Conservation (phyloP, 2,888 invertebrate genomes). For the Eupithecia exiguata region DNA sequence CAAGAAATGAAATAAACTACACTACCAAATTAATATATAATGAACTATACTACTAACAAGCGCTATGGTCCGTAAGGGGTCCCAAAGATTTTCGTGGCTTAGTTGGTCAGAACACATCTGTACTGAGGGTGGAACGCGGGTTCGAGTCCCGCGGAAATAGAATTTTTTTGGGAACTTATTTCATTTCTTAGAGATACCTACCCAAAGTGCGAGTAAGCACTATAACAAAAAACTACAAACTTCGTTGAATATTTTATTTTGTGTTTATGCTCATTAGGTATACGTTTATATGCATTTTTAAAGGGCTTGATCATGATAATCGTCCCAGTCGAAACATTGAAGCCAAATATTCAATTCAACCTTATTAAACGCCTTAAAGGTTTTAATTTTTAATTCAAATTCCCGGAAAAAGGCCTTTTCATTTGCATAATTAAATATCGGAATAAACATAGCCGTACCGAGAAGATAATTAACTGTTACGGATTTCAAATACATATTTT, state of each 20-base stretch:
- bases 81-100: too few relatives aligned
- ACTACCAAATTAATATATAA: too few relatives aligned
- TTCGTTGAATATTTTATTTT: background rate
- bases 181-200: too few relatives aligned
- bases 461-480: slow-evolving; percentile 69
- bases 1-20: too few relatives aligned
- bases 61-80: too few relatives aligned
- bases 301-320: background rate
- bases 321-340: background rate
- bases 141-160: too few relatives aligned
- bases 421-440: slow-evolving; percentile 77
- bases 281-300: background rate
- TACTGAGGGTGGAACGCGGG: too few relatives aligned
- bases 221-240: too few relatives aligned
- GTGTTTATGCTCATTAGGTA: background rate
- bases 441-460: slow-evolving; percentile 62
- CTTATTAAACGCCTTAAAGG: slow-evolving; percentile 42
- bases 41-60: too few relatives aligned
- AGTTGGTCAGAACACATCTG: too few relatives aligned
- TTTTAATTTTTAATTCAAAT: slow-evolving; percentile 51
- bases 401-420: slow-evolving; percentile 59
- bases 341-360: slow-evolving; percentile 50
- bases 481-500: slow-evolving; percentile 55
- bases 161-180: too few relatives aligned
- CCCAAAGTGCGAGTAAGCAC: too few relatives aligned